Percentiles rank a stretch among this genome's conserved stretches.
phyloP scores from a whole-genome alignment of 1,140 invertebrate species.

The Anastrepha ludens region DNA sequence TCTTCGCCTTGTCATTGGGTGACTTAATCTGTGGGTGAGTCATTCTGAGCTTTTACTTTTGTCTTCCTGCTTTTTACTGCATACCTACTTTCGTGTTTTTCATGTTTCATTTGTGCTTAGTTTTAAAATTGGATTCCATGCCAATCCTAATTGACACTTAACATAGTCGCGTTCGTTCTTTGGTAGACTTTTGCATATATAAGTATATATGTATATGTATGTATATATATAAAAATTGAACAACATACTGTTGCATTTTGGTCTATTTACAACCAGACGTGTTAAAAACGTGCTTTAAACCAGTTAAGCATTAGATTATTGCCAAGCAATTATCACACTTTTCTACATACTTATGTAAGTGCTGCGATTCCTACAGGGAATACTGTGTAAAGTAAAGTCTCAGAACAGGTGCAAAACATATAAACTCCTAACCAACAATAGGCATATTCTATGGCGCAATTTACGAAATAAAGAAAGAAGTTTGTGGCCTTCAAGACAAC shows the following conservation, averaged over 20 bases:
- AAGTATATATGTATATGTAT: neutral
- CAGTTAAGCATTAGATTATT: slow-evolving; percentile 26
- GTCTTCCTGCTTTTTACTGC: neutral
- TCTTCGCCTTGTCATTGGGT: slow-evolving; percentile 38
- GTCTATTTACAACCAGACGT: neutral
- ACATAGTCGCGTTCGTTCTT: slow-evolving; percentile 44
- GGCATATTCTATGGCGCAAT: no score
- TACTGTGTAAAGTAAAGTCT: no score
- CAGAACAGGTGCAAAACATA: no score
- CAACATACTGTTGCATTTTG: neutral
- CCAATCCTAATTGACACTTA: slow-evolving; percentile 52
- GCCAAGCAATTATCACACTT: neutral
- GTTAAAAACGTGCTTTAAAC: slow-evolving; percentile 13
- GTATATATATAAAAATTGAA: no score
- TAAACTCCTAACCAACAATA: no score
- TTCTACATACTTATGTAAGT: no score
- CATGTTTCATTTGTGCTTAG: slow-evolving; percentile 33
- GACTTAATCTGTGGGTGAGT: slow-evolving; percentile 46
- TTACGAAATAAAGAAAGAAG: no score
- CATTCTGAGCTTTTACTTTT: slow-evolving; percentile 34
- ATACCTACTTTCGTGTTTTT: neutral
- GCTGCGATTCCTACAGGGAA: no score
- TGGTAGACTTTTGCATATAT: neutral
- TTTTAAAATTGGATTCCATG: slow-evolving; percentile 46
- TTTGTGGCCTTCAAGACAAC: no score